These are phyloP conservation scores for Tetraodon nigroviridis DNA, from an alignment of 2,113 vertebrate species.

Conservation along the genomic window DNA sequence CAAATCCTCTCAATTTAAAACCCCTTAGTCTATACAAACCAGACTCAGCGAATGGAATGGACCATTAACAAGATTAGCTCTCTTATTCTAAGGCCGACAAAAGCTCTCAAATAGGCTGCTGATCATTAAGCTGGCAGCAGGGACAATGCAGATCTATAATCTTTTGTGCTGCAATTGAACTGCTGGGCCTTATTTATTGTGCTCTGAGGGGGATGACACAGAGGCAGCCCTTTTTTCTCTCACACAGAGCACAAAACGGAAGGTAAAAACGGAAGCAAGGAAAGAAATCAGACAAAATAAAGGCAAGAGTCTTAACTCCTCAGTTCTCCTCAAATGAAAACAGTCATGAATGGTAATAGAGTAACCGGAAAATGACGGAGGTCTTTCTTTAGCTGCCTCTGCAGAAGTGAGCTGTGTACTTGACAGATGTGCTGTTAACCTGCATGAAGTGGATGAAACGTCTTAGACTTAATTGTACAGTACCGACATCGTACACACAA, in stretches of 20 bases:
- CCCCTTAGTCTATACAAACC: conserved; percentile 53
- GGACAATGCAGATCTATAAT: conserved; percentile 63
- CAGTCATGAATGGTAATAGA: too few species aligned
- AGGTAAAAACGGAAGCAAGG: neutral
- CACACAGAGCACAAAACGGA: conserved; percentile 2
- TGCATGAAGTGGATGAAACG: neutral
- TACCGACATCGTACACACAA: too few species aligned
- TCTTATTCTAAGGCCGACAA: conserved; percentile 56
- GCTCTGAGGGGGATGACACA: conserved; percentile 37
- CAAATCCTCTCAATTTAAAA: conserved; percentile 55
- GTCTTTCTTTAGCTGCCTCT: conserved; percentile 2
- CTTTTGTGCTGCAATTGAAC: conserved; percentile 41
- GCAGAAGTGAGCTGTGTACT: too few species aligned
- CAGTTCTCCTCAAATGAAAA: conserved; percentile 26
- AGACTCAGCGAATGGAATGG: conserved; percentile 50
- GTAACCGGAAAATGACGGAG: conserved; percentile 28
- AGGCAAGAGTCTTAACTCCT: conserved; percentile 34
- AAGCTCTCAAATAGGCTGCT: conserved; percentile 43
- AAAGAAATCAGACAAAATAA: conserved; percentile 18
- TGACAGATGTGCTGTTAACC: too few species aligned
- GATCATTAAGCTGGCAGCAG: conserved; percentile 54
- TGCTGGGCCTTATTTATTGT: conserved; percentile 46
- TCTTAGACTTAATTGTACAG: neutral
- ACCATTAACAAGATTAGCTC: conserved; percentile 67
- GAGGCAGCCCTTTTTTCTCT: conserved; percentile 11